Evolutionary conservation across 2,797 vertebrate species (phyloP).

Genomic region (Poeciliopsis turneri): DNA sequence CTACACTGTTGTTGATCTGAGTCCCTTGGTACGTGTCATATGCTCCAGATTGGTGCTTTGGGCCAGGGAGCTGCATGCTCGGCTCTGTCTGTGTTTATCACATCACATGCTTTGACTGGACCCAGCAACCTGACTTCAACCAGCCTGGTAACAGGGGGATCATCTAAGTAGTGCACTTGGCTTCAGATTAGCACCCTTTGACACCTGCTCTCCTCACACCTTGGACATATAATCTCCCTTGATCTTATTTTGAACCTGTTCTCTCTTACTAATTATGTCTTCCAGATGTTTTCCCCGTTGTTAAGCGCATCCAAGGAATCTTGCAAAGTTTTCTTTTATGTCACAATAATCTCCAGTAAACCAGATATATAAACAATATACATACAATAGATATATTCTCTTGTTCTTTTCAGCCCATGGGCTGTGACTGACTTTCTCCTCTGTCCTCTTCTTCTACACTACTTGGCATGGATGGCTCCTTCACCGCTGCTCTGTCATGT

Average conservation of each 20-base stretch:
- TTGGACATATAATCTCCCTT: conserved; percentile 32
- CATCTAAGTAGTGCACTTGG: conserved; percentile 44
- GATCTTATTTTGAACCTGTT: conserved; percentile 34
- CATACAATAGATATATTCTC: background rate
- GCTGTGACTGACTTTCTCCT: conserved; percentile 24
- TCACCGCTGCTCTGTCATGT: conserved; percentile 50
- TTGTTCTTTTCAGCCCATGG: conserved; percentile 16
- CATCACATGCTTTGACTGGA: conserved; percentile 33
- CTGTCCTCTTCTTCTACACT: background rate
- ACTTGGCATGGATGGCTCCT: conserved; percentile 32
- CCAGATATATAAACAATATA: background rate
- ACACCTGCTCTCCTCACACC: conserved; percentile 15
- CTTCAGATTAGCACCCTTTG: conserved; percentile 51
- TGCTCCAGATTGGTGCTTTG: conserved; percentile 4
- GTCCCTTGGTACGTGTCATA: background rate
- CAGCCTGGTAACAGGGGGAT: conserved; percentile 18
- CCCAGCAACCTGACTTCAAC: conserved; percentile 31
- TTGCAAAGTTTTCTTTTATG: background rate
- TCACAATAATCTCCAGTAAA: background rate
- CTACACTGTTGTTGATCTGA: background rate
- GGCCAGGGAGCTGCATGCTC: conserved; percentile 13
- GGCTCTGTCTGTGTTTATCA: conserved; percentile 25
- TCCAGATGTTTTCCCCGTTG: conserved; percentile 8
- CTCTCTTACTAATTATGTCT: conserved; percentile 2
- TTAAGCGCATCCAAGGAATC: background rate